A percentile compares a stretch with the other conserved stretches of the same genome.
phyloP scores from a whole-genome alignment of 2,797 vertebrate genomes.

The Potorous gilbertii region DNA sequence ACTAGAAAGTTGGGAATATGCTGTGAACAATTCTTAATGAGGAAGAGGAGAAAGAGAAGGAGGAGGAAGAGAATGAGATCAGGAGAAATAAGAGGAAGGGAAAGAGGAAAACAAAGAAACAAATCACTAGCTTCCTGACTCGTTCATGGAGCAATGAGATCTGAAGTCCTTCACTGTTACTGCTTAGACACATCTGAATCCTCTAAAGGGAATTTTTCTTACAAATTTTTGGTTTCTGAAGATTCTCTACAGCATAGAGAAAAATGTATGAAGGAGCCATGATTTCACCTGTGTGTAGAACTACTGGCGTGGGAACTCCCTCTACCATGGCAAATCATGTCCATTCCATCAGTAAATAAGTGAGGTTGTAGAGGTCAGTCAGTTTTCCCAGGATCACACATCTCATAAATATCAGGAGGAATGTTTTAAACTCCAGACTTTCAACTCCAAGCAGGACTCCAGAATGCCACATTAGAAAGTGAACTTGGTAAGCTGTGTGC shows the following conservation, averaged over 20 bases:
- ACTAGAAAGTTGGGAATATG: constrained; percentile 53
- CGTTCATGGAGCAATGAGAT: neutral
- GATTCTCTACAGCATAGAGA: neutral
- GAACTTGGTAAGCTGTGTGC: too few species aligned
- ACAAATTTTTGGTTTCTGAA: neutral
- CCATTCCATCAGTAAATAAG: neutral
- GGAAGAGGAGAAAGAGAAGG: neutral
- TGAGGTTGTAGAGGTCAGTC: neutral
- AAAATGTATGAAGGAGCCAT: neutral
- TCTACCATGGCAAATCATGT: neutral
- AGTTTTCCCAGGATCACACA: constrained; percentile 28
- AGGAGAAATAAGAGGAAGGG: neutral
- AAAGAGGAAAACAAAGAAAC: neutral
- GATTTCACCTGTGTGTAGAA: neutral
- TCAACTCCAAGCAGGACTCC: neutral
- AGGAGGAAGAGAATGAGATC: neutral
- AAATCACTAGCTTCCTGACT: neutral
- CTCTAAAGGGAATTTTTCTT: neutral
- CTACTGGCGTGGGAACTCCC: neutral
- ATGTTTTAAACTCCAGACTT: neutral
- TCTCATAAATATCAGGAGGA: neutral
- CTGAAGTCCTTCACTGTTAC: neutral
- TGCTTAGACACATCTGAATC: neutral
- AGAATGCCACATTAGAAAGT: neutral
- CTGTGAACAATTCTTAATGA: neutral